A percentile compares a stretch with the other conserved stretches of the same genome.
These are phyloP conservation scores for Hydroisotoma schaefferi DNA, from an alignment of 2,888 invertebrate species.

Conservation along the genomic window DNA sequence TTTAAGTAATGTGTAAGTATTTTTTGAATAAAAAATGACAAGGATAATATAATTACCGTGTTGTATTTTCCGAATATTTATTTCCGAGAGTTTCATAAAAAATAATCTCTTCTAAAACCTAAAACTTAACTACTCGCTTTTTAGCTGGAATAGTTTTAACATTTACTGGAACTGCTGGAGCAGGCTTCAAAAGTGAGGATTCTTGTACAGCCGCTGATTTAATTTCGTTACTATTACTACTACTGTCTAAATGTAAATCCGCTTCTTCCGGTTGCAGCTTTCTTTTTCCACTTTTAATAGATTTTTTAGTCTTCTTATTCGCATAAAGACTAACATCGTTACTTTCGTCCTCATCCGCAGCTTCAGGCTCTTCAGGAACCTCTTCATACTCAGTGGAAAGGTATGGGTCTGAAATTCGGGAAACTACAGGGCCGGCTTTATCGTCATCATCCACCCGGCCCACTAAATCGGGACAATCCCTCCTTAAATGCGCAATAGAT, in stretches of 20 bases:
- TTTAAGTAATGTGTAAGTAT: slow-evolving; percentile 19
- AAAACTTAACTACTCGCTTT: slow-evolving; percentile 30
- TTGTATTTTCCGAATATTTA: no score
- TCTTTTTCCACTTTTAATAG: background rate
- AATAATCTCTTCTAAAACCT: no score
- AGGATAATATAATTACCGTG: no score
- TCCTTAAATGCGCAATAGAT: slow-evolving; percentile 77
- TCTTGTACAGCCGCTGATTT: background rate
- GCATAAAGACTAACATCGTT: background rate
- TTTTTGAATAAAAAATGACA: slow-evolving; percentile 12
- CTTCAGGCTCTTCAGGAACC: background rate
- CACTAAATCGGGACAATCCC: slow-evolving; percentile 65
- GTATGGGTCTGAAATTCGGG: slow-evolving; percentile 35
- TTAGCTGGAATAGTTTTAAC: slow-evolving; percentile 7
- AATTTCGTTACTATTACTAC: background rate
- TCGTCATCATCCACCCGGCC: slow-evolving; percentile 49
- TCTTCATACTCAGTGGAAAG: slow-evolving; percentile 40
- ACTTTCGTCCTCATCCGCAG: background rate
- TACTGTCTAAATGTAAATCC: background rate
- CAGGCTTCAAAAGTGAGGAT: background rate
- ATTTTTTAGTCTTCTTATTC: background rate
- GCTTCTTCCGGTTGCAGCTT: background rate
- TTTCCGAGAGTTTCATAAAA: no score
- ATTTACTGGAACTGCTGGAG: background rate
- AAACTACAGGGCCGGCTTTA: slow-evolving; percentile 20